Percentiles rank a stretch among this genome's conserved stretches.
phyloP scores from a whole-genome alignment of 2,113 vertebrate genomes.

The Isurus oxyrinchus region DNA sequence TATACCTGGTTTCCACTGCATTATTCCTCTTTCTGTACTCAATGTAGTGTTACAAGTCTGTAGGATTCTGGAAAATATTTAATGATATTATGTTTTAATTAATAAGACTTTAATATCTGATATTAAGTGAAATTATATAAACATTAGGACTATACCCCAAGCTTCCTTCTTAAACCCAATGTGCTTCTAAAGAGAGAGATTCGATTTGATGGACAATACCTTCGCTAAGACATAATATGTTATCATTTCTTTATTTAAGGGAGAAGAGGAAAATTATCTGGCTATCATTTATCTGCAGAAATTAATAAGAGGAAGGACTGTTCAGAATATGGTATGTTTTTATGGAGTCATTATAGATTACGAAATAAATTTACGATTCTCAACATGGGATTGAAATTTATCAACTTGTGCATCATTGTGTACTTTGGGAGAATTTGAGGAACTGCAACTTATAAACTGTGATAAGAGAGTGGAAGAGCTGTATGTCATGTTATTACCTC shows the following conservation, averaged over 20 bases:
- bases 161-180: background rate
- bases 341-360: conserved; percentile 28
- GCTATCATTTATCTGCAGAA: conserved; percentile 77
- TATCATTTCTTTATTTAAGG: conserved; percentile 51
- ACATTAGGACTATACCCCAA: background rate
- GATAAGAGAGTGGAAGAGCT: background rate
- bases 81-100: background rate
- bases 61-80: background rate
- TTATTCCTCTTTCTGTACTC: background rate
- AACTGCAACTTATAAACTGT: background rate
- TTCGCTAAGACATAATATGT: background rate
- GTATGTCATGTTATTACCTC: background rate
- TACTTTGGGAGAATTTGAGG: background rate
- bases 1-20: background rate
- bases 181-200: background rate
- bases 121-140: background rate
- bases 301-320: conserved; percentile 73
- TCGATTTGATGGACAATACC: background rate
- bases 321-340: conserved; percentile 73
- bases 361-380: too few relatives aligned
- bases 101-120: background rate
- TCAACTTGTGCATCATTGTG: background rate
- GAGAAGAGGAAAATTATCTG: conserved; percentile 76
- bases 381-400: background rate
- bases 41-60: background rate